These are phyloP conservation scores for Phylloscopus whistleri DNA, from an alignment of 2,113 vertebrate genomes.

Conservation along the genomic window DNA sequence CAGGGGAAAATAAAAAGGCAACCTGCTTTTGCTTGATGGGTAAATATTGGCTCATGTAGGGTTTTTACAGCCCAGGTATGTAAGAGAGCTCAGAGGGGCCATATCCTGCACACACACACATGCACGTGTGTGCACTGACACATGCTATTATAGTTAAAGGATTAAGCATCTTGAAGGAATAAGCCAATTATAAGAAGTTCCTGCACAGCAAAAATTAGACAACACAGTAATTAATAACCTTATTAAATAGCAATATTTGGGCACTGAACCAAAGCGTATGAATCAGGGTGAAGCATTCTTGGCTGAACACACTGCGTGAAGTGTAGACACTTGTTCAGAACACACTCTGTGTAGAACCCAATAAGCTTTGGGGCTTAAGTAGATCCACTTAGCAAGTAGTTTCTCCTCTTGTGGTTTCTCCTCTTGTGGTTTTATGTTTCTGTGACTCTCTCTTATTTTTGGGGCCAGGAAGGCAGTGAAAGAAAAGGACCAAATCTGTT, in stretches of 20 bases:
- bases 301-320: slow-evolving; percentile 42
- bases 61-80: neutral
- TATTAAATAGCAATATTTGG: slow-evolving; percentile 74
- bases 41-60: neutral
- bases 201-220: slow-evolving; percentile 66
- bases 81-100: neutral
- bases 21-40: neutral
- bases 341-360: neutral
- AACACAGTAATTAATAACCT: slow-evolving; percentile 73
- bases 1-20: neutral
- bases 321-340: slow-evolving; percentile 21
- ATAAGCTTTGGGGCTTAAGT: neutral
- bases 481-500: neutral
- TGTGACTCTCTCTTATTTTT: neutral
- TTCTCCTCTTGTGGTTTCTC: slow-evolving; percentile 1
- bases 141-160: neutral
- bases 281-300: slow-evolving; percentile 49
- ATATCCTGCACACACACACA: neutral
- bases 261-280: slow-evolving; percentile 66
- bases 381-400: neutral
- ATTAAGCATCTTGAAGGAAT: slow-evolving; percentile 49
- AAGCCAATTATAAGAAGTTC: slow-evolving; percentile 69
- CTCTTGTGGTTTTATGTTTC: neutral
- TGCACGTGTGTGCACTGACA: neutral
- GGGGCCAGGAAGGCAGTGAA: neutral